phyloP scores from a whole-genome alignment of 2,113 vertebrate species.

The Hippocampus comes region DNA sequence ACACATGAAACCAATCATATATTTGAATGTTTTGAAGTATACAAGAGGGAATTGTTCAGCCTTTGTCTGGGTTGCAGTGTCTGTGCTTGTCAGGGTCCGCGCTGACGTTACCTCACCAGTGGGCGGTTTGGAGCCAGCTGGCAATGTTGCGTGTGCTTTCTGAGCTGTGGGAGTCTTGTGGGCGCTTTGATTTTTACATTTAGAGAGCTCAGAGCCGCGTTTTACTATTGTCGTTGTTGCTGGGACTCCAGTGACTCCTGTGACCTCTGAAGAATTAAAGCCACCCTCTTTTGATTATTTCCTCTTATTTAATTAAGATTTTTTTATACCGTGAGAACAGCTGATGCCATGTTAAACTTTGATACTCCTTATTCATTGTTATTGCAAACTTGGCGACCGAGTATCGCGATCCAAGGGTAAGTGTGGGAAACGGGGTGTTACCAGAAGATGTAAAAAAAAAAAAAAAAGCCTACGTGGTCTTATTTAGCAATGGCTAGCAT shows the following conservation, averaged over 20 bases:
- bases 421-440: too few species aligned
- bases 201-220: neutral
- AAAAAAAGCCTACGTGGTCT: too few species aligned
- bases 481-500: neutral
- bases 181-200: conserved; percentile 60
- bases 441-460: too few species aligned
- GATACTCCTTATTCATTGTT: neutral
- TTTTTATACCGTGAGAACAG: neutral
- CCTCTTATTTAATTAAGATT: neutral
- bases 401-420: neutral
- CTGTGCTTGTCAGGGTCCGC: conserved; percentile 58
- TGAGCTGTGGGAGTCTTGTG: conserved; percentile 60
- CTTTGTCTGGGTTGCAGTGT: conserved; percentile 36
- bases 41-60: conserved; percentile 1
- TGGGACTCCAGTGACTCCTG: neutral
- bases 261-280: neutral
- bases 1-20: neutral
- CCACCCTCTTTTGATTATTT: neutral
- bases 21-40: neutral
- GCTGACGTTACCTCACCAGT: conserved; percentile 66
- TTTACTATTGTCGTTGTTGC: neutral
- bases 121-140: conserved; percentile 63
- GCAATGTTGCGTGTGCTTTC: conserved; percentile 68
- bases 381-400: neutral
- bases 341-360: neutral